Conservation (phyloP, 2,113 vertebrate species). For the Ginglymostoma cirratum region DNA sequence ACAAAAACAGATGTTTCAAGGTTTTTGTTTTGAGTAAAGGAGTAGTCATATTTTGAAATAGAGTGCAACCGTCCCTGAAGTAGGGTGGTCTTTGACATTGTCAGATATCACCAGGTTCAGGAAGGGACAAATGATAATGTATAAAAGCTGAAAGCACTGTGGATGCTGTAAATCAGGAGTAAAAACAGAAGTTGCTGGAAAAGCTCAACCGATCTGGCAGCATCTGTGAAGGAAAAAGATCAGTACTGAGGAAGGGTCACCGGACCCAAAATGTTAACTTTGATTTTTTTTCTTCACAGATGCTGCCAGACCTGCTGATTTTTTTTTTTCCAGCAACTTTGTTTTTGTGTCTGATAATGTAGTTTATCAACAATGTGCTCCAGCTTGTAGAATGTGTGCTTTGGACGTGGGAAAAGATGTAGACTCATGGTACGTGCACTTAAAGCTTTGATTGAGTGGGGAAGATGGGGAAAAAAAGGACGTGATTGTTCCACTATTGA, state of each 20-base stretch:
- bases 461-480: background rate
- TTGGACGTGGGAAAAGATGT: background rate
- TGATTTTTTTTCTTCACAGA: no score
- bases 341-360: no score
- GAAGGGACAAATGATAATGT: background rate
- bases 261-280: no score
- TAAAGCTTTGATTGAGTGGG: background rate
- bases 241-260: no score
- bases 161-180: no score
- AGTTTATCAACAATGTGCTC: background rate
- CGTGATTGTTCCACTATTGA: background rate
- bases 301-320: no score
- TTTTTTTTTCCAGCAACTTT: no score
- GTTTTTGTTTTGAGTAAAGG: background rate
- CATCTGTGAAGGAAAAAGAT: no score
- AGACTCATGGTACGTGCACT: background rate
- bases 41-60: background rate
- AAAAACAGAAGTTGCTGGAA: no score
- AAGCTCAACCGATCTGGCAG: no score
- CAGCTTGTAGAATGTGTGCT: background rate
- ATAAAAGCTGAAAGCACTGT: no score
- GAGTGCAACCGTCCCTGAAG: background rate
- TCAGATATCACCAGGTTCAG: no score
- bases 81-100: background rate
- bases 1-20: background rate